These are phyloP conservation scores for Sminthurinus signatus DNA, from an alignment of 1,140 invertebrate species.

Conservation along the genomic window DNA sequence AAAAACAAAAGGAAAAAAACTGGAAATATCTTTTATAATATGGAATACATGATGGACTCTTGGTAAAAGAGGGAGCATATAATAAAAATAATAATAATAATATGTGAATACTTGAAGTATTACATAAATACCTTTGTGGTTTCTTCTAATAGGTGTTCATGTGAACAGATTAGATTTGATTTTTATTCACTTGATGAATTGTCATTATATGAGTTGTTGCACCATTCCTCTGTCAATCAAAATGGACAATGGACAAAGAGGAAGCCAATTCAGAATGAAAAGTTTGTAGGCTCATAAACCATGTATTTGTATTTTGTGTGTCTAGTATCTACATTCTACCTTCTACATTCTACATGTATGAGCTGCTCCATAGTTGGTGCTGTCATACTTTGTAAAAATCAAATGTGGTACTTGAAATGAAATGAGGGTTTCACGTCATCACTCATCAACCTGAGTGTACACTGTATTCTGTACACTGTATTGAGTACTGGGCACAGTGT, in stretches of 20 bases:
- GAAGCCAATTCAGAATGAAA: conserved; percentile 5
- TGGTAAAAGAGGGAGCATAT: too few species aligned
- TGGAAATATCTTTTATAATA: not conserved
- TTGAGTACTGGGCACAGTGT: not conserved
- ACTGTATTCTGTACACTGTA: not conserved
- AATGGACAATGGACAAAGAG: not conserved
- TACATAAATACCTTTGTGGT: conserved; percentile 14
- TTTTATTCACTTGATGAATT: not conserved
- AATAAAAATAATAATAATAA: too few species aligned
- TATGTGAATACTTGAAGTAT: not conserved
- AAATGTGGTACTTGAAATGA: not conserved
- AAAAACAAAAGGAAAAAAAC: not conserved
- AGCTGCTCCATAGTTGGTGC: not conserved
- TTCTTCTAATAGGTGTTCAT: conserved; percentile 27
- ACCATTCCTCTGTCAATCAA: conserved; percentile 20
- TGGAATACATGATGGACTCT: too few species aligned
- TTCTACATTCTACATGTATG: not conserved
- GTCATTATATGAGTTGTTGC: not conserved
- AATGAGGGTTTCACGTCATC: conserved; percentile 14
- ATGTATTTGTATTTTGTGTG: not conserved
- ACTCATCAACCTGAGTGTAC: not conserved
- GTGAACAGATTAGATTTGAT: conserved; percentile 20
- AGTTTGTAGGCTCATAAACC: not conserved
- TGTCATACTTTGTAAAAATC: not conserved
- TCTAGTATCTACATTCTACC: not conserved